Evolutionary conservation across 2,888 invertebrate species (phyloP).

Genomic region (Drosophila algonquin): DNA sequence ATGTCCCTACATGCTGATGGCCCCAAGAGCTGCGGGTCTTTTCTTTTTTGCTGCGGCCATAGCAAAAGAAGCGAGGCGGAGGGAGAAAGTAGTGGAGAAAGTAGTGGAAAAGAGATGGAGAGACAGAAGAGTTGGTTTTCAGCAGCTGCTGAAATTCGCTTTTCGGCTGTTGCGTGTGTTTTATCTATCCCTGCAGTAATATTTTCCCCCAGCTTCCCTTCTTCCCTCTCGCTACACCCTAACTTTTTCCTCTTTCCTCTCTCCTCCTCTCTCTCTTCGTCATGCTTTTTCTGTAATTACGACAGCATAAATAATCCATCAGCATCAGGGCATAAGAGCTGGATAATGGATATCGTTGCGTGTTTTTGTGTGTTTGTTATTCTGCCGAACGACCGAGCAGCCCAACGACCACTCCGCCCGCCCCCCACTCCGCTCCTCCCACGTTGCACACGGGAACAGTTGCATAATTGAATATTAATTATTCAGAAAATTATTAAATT

Average conservation of each 20-base stretch:
- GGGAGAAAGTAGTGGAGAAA: no score
- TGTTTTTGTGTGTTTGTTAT: conserved; percentile 13
- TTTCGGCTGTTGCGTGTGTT: neutral
- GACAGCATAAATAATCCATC: conserved; percentile 42
- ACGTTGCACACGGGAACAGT: conserved; percentile 36
- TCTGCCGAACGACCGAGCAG: neutral
- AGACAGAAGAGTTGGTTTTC: neutral
- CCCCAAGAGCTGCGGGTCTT: conserved; percentile 36
- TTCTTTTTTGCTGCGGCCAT: conserved; percentile 35
- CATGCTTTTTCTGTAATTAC: conserved; percentile 40
- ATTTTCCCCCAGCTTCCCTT: neutral
- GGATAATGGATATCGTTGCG: conserved; percentile 68
- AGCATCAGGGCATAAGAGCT: conserved; percentile 35
- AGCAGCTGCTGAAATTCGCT: neutral
- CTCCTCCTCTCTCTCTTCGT: conserved; percentile 1
- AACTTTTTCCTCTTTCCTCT: conserved; percentile 29
- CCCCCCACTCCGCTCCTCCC: neutral
- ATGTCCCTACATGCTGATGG: conserved; percentile 28
- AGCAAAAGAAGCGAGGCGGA: conserved; percentile 14
- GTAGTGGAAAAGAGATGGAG: neutral
- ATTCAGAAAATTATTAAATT: conserved; percentile 75
- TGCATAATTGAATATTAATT: conserved; percentile 78
- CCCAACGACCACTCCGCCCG: neutral
- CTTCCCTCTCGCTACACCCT: neutral
- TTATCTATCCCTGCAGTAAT: neutral